Evolutionary conservation across 1,140 invertebrate genomes (phyloP).

Genomic region (Pseudomyrmex dendroicus): DNA sequence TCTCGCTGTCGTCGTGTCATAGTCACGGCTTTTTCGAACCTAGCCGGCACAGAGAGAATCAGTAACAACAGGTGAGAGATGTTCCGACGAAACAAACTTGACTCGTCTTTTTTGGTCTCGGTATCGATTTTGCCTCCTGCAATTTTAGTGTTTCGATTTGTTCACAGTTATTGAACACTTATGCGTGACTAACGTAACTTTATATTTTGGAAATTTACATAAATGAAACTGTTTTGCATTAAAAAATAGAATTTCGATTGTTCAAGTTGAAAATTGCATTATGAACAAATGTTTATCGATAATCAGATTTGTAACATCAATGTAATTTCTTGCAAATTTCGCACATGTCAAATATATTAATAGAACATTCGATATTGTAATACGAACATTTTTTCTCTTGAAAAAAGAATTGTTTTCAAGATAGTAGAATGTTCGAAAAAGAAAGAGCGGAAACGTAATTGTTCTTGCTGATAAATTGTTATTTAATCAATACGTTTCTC

Average conservation of each 20-base stretch:
- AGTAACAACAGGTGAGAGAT: slow-evolving; percentile 62
- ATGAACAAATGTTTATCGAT: background rate
- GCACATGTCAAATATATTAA: background rate
- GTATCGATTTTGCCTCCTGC: slow-evolving; percentile 4
- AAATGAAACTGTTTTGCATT: background rate
- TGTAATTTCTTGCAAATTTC: background rate
- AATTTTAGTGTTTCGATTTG: background rate
- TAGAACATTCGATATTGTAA: background rate
- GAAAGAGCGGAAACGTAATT: background rate
- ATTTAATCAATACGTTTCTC: background rate
- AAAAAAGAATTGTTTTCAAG: background rate
- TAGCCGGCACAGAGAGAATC: slow-evolving; percentile 65
- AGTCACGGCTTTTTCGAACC: slow-evolving; percentile 69
- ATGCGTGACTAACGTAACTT: background rate
- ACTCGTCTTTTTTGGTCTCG: slow-evolving; percentile 11
- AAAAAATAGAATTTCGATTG: background rate
- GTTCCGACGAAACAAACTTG: slow-evolving; percentile 30
- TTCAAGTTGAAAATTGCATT: background rate
- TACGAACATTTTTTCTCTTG: background rate
- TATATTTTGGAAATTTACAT: slow-evolving; percentile 6
- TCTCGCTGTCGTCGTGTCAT: slow-evolving; percentile 57
- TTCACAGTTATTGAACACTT: background rate
- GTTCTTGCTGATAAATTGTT: background rate
- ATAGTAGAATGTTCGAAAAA: background rate
- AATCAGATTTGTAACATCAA: background rate